Evolutionary conservation across 2,113 vertebrate species (phyloP).

Genomic region (Embiotoca jacksoni): DNA sequence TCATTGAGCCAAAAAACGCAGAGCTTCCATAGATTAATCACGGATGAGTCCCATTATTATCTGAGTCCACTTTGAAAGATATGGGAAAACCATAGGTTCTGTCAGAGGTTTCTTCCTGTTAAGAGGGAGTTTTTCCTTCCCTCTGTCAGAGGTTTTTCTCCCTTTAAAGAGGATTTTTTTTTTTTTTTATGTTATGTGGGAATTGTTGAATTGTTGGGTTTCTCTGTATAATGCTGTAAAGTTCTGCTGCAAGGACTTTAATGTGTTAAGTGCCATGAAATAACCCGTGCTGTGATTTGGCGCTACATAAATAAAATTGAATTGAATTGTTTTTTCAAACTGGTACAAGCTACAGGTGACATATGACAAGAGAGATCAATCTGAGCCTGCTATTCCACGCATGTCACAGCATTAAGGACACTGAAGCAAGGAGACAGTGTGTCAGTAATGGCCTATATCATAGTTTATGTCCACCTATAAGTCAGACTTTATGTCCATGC

Average conservation of each 20-base stretch:
- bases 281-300: no score
- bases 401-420: background rate
- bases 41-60: constrained; percentile 26
- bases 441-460: background rate
- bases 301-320: no score
- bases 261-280: no score
- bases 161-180: no score
- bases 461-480: constrained; percentile 1
- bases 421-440: background rate
- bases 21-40: background rate
- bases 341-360: background rate
- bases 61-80: constrained; percentile 37
- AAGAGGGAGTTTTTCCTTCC: no score
- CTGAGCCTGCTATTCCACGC: background rate
- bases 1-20: constrained; percentile 33
- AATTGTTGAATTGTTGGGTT: no score
- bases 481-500: background rate
- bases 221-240: no score
- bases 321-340: background rate
- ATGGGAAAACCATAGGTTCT: no score
- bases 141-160: no score
- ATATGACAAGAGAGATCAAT: background rate
- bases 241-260: no score
- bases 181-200: no score
- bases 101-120: no score